Percentiles rank a stretch among this genome's conserved stretches.
Evolutionary conservation across 2,113 vertebrate species (phyloP).

Genomic region (Microtus montanus): DNA sequence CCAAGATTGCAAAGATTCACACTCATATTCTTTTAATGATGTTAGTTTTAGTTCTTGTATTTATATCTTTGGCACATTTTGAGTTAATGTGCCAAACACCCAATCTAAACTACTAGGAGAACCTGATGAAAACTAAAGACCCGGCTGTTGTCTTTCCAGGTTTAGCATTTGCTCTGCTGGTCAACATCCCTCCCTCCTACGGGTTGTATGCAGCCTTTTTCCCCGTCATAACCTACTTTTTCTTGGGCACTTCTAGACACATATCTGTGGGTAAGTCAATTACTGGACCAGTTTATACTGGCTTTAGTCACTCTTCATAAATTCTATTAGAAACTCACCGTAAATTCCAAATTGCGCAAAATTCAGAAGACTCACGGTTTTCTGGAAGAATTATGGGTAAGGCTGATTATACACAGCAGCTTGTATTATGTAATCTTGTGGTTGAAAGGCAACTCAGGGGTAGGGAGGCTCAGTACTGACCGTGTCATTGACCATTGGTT

Average conservation of each 20-base stretch:
- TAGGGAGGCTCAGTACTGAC: background rate
- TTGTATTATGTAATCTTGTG: background rate
- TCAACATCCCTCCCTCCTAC: constrained; percentile 90
- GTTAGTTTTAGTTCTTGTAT: constrained; percentile 4
- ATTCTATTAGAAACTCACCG: background rate
- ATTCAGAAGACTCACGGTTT: constrained; percentile 10
- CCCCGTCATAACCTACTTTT: constrained; percentile 92
- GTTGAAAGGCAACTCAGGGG: background rate
- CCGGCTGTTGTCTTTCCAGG: constrained; percentile 83
- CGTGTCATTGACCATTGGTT: background rate
- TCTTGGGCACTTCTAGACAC: constrained; percentile 96
- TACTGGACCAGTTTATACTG: background rate
- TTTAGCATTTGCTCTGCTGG: constrained; percentile 94
- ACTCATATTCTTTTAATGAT: constrained; percentile 24
- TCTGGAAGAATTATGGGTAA: background rate
- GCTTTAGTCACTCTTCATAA: background rate
- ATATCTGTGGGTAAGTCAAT: constrained; percentile 94
- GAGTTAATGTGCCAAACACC: background rate
- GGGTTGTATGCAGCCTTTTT: constrained; percentile 96
- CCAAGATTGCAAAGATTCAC: background rate
- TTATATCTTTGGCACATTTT: constrained; percentile 8
- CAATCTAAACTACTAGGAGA: constrained; percentile 1
- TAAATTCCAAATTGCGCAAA: background rate
- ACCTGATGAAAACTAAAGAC: constrained; percentile 3
- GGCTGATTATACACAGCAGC: background rate